These are phyloP conservation scores for Xestia xanthographa DNA, from an alignment of 2,888 invertebrate species.

Conservation along the genomic window DNA sequence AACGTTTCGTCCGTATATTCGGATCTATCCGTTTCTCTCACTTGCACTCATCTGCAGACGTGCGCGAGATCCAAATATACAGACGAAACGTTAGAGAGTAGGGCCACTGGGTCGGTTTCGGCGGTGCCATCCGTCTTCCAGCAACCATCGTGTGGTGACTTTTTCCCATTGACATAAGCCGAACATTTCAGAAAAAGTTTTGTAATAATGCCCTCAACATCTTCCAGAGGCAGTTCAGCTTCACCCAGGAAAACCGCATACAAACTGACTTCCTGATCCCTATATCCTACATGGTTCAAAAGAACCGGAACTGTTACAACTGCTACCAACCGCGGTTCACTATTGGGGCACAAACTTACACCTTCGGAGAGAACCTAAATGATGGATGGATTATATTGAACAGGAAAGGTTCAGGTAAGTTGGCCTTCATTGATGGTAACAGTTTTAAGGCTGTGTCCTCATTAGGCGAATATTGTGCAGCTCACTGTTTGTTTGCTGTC, in stretches of 20 bases:
- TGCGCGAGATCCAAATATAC: too few relatives aligned
- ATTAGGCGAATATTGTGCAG: background rate
- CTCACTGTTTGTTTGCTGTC: background rate
- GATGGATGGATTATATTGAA: constrained; percentile 87
- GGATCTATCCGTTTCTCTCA: too few relatives aligned
- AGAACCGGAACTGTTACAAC: constrained; percentile 83
- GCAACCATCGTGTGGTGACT: too few relatives aligned
- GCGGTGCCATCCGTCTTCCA: too few relatives aligned
- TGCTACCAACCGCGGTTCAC: constrained; percentile 84
- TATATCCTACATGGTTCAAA: constrained; percentile 83
- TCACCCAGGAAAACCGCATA: constrained; percentile 71
- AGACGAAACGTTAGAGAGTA: too few relatives aligned
- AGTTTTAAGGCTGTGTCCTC: background rate
- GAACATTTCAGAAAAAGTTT: too few relatives aligned
- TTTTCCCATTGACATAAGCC: too few relatives aligned
- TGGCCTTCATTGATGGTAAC: background rate
- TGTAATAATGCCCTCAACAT: background rate
- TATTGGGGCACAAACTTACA: constrained; percentile 80
- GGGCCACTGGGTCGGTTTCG: too few relatives aligned
- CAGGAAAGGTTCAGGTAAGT: constrained; percentile 84
- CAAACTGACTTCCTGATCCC: constrained; percentile 83
- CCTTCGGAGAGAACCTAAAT: constrained; percentile 84
- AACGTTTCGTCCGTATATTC: too few relatives aligned
- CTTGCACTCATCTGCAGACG: too few relatives aligned
- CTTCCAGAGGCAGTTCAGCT: constrained; percentile 84